Evolutionary conservation across 2,113 vertebrate genomes (phyloP).

Genomic region (Phocoena sinus): DNA sequence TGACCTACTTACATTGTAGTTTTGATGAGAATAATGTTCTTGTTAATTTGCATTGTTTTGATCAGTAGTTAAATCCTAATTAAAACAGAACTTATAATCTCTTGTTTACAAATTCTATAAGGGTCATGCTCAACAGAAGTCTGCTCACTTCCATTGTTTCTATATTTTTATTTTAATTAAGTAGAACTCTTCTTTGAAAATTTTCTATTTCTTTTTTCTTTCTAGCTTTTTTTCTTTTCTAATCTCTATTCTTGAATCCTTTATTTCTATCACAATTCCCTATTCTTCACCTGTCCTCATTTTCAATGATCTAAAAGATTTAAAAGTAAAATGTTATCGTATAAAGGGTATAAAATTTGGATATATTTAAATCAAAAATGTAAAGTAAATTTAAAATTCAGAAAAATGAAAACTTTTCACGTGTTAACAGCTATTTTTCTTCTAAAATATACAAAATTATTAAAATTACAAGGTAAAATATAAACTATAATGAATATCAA

Average conservation of each 20-base stretch:
- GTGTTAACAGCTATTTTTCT: background rate
- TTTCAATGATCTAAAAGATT: conserved; percentile 23
- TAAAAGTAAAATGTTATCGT: background rate
- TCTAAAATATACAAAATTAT: background rate
- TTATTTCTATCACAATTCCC: background rate
- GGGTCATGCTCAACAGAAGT: background rate
- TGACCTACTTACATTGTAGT: background rate
- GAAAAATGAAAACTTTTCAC: background rate
- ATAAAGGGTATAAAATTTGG: background rate
- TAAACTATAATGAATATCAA: background rate
- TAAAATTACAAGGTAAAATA: conserved; percentile 5
- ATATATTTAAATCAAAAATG: background rate
- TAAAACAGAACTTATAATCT: background rate
- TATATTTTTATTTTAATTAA: conserved; percentile 9
- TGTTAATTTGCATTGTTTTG: conserved; percentile 24
- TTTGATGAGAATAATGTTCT: conserved; percentile 15
- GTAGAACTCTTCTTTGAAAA: background rate
- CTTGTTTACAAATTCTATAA: background rate
- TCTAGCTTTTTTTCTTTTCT: background rate
- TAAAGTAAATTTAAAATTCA: background rate
- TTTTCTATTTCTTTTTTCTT: background rate
- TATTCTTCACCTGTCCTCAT: background rate
- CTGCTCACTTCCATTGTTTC: background rate
- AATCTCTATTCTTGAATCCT: background rate
- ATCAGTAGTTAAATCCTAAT: background rate